Base-by-base conservation (phyloP, 2,113 vertebrate genomes). In the Podarcis cretensis region DNA sequence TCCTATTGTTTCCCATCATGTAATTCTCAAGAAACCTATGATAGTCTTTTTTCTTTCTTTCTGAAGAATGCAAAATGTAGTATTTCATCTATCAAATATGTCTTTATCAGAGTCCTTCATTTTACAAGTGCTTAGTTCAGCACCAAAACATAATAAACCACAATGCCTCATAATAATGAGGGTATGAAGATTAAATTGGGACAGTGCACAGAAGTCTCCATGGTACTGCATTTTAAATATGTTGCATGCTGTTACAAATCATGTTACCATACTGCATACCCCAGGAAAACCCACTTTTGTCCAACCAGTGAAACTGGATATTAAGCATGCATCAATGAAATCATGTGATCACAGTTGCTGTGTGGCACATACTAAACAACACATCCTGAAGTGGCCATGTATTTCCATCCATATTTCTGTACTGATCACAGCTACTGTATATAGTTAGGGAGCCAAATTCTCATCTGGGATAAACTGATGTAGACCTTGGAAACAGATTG, bases 401-500 rank as follows among this genome's bases (percentile, higher is more conserved):
- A 40, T 87, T 81, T 81, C 20, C 21, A 81, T 21, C 32, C 20
- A 65, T 81, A 65, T 25, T 65, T 63, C 57, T 81, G 30, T 65
- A 35, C 20, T 37, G n/a, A 81, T 65, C 32, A 25, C 37, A 57
- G 30, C 21, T 65, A 43, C 43, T 43, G 43, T 43, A 65, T 37
- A 27, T 80, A 23, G n/a, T 74, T 69, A 84, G 40, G 48, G n/a
- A 30, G 12, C 21, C n/a, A 57, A 54, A 80, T 82, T 75, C 35
- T 87, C 14, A 63, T 5, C 86, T 87, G 25, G 54, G 57, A 73
- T n/a, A 63, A 81, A 74, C 35, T 63, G 71, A 3, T 75, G 3
- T n/a, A 82, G 25, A 40, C 71, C 79, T 74, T 87, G 68, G 81
- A 81, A 81, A 74, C 4, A 16, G 54, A 74, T 87, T 81, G 63